Evolutionary conservation across 2,888 invertebrate genomes (phyloP), one percentile per base, ranked within the genome.

Genomic region (Galerucella nymphaeae): DNA sequence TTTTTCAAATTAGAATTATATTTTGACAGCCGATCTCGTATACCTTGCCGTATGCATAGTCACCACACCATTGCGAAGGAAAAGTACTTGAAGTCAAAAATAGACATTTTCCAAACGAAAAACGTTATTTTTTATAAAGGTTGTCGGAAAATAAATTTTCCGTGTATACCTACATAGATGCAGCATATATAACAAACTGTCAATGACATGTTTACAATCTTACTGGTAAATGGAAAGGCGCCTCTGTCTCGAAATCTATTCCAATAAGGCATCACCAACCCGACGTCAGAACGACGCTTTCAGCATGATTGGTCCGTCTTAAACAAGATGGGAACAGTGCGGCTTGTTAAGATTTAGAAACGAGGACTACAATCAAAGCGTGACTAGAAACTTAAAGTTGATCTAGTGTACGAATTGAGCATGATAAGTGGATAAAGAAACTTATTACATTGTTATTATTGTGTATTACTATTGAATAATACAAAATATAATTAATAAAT

Each of bases 341-440:
- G 55, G 55, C 55, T 55, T 55, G 55, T 55, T 55, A 55, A 55
- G 55, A 55, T 55, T 55, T 55, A 18, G 55, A n/a, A 20, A 45
- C 42, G 14, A 48, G 48, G n/a, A 48, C 14, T 48, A 48, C n/a
- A 48, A n/a, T 48, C n/a, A 48, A 20, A 57, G 57, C 57, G 57
- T 23, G 57, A 57, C 57, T 20, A 57, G 57, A 57, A 23, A 23
- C 5, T 14, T 23, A 20, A 10, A 57, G 57, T 20, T 57, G 20
- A 20, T 57, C 20, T 23, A n/a, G 10, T 11, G 13, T 57, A 57
- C 57, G 14, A 57, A 23, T 13, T 13, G 11, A 5, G 57, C 57
- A 20, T 23, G 20, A 57, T 2, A 57, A 57, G 57, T 57, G 8
- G 57, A 2, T 23, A 57, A 57, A 23, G 23, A 23, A 8, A 57